Evolutionary conservation across 2,797 vertebrate genomes (phyloP).

Genomic region (Sebastes cheni): DNA sequence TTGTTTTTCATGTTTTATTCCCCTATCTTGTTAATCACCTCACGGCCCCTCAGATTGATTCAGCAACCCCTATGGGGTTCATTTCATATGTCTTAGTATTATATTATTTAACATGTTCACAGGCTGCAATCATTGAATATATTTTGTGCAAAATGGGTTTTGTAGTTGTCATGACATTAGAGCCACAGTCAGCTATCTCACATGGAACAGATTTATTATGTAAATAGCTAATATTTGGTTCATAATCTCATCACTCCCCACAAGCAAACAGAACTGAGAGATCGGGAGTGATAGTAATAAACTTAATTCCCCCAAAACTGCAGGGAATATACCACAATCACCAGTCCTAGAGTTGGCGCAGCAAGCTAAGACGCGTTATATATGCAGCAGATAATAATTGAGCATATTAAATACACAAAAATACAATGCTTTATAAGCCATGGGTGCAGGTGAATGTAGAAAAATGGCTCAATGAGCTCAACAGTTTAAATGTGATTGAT

Average conservation of each 20-base stretch:
- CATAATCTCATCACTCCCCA: not conserved
- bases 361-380: not conserved
- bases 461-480: not conserved
- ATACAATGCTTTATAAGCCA: not conserved
- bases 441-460: not conserved
- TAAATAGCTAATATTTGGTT: not conserved
- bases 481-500: slow-evolving; percentile 1
- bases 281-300: not conserved
- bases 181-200: not conserved
- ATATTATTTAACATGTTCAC: not conserved
- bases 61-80: not conserved
- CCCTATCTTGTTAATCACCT: too few relatives aligned
- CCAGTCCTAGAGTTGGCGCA: not conserved
- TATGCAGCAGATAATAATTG: not conserved
- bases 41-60: not conserved
- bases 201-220: not conserved
- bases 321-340: not conserved
- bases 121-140: not conserved
- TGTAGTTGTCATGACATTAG: not conserved
- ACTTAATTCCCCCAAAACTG: not conserved
- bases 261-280: not conserved
- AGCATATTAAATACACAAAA: not conserved
- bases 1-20: not conserved
- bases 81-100: not conserved
- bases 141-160: not conserved